Evolutionary conservation across 2,113 vertebrate species (phyloP).

Genomic region (Syngnathus floridae): DNA sequence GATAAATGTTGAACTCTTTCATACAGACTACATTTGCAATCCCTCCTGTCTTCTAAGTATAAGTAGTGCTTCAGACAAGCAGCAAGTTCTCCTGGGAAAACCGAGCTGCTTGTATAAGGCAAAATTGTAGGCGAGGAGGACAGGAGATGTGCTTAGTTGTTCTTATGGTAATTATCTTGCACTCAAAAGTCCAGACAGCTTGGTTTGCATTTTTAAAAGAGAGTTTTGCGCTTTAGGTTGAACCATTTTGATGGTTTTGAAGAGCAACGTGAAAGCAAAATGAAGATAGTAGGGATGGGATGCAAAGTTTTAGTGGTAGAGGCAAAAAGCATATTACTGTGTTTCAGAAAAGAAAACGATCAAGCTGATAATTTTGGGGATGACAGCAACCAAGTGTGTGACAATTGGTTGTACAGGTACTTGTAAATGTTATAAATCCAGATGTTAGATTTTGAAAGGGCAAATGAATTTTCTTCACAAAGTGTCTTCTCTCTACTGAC

Average conservation of each 20-base stretch:
- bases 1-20: no score
- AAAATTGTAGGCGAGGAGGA: not conserved
- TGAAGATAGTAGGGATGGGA: not conserved
- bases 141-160: not conserved
- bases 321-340: not conserved
- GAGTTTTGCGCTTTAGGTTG: not conserved
- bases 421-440: not conserved
- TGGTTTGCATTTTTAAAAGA: not conserved
- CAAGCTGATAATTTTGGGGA: not conserved
- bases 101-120: not conserved
- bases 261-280: not conserved
- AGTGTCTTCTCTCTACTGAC: not conserved
- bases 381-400: not conserved
- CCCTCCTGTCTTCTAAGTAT: not conserved
- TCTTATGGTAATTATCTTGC: no score
- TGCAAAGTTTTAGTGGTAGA: not conserved
- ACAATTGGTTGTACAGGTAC: not conserved
- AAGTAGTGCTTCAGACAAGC: not conserved
- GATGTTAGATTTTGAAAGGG: not conserved
- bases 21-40: no score
- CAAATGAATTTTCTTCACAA: conserved; percentile 1
- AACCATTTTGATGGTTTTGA: not conserved
- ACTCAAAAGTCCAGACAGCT: not conserved
- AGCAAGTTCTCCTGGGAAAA: not conserved
- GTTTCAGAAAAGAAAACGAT: not conserved